Conservation (phyloP, 2,113 vertebrate species). For the Calypte anna region DNA sequence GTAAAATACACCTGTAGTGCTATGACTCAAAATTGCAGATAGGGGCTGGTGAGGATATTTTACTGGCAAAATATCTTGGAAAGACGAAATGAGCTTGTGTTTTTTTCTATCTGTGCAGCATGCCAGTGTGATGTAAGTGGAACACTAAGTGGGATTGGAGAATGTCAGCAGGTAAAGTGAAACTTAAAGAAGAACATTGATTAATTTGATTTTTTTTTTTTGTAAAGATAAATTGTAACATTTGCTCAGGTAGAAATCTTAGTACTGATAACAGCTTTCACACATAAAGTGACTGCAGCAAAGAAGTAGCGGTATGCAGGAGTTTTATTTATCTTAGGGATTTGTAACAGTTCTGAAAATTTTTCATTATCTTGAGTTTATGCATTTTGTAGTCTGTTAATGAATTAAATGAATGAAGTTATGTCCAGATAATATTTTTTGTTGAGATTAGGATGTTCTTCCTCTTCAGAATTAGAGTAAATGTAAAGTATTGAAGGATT, state of each 20-base stretch:
- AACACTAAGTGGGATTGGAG: conserved; percentile 86
- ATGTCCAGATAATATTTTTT: neutral
- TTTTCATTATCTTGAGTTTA: neutral
- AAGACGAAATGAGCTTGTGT: neutral
- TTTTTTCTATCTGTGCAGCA: conserved; percentile 73
- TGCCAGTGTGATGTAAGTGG: conserved; percentile 88
- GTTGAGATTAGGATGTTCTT: neutral
- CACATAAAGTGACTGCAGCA: neutral
- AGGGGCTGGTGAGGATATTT: neutral
- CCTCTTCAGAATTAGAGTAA: neutral
- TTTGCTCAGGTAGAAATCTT: neutral
- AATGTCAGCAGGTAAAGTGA: conserved; percentile 87
- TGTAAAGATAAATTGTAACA: neutral
- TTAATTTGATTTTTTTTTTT: neutral
- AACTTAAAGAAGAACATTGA: neutral
- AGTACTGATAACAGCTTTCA: neutral
- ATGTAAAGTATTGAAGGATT: neutral
- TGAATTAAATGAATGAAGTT: neutral
- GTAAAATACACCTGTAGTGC: neutral
- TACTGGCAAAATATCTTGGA: neutral
- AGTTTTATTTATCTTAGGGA: neutral
- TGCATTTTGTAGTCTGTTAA: neutral
- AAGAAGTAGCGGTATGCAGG: neutral
- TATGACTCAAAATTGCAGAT: neutral
- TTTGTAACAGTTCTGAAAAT: neutral